Base-by-base conservation (phyloP, 2,888 invertebrate genomes). In the Liodrosophila aerea region DNA sequence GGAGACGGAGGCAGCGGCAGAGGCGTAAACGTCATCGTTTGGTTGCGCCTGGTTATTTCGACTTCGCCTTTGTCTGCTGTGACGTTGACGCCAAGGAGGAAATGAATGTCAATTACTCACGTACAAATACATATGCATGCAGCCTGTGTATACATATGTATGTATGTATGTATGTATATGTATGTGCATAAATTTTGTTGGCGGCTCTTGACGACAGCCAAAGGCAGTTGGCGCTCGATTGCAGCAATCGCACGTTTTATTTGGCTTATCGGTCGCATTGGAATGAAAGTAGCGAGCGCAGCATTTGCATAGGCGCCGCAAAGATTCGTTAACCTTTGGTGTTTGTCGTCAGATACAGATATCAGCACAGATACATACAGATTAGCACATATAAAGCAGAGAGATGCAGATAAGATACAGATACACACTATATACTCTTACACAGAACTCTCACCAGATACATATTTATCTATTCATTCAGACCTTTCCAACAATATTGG, bases 101-200 rank as follows among this genome's bases (percentile, higher is more conserved):
- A 75, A 76, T 75, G 73, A 75, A 75, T 76, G 73, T 64, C 70
- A 75, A 75, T 75, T 76, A 73, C 75, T 73, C 73, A 75, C 64
- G 64, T 59, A 70, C 54, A 50, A 16, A 58, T 41, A 64, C 54
- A 62, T 16, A 34, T 11, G 36, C 49, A 63, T n/a, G n/a, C n/a
- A n/a, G n/a, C n/a, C n/a, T n/a, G n/a, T n/a, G n/a, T n/a, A n/a
- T 30, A 41, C 36, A 53, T 37, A 53, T 36, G 22, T 40, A 60
- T 51, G 41, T 34, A 62, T 33, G 16, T 5, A 22, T 22, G 5
- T 22, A 22, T 40, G 33, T 30, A 34, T 39, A 18, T 7, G 31
- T 18, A 31, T 46, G 36, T 34, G 13, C 39, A 53, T 57, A 60
- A 56, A 61, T 61, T 61, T 51, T 34, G 27, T 36, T 15, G 47